These are phyloP conservation scores for Ciconia nigra DNA, from an alignment of 2,797 vertebrate species.

Conservation along the genomic window DNA sequence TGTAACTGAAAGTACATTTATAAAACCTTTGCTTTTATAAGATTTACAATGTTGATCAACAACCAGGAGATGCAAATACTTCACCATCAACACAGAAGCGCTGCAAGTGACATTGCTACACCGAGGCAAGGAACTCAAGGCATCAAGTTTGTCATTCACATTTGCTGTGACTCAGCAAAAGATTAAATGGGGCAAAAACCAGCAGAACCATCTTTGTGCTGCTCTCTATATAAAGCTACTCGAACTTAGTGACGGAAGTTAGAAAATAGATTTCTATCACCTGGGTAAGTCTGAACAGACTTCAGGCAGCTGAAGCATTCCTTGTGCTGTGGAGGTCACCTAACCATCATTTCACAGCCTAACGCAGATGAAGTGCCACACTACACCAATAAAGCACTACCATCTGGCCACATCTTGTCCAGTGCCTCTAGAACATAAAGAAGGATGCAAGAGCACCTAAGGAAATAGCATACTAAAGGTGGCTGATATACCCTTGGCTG, in stretches of 20 bases:
- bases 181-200: background rate
- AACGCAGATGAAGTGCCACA: background rate
- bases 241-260: background rate
- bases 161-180: background rate
- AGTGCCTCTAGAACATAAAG: background rate
- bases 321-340: background rate
- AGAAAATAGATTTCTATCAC: background rate
- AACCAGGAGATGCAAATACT: background rate
- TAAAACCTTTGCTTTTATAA: background rate
- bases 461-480: background rate
- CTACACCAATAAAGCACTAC: background rate
- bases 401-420: background rate
- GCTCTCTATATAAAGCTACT: background rate
- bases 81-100: background rate
- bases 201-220: background rate
- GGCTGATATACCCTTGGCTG: background rate
- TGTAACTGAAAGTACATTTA: background rate
- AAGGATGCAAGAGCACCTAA: background rate
- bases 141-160: background rate
- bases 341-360: background rate
- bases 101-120: background rate
- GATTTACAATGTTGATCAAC: background rate
- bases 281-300: background rate
- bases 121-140: background rate
- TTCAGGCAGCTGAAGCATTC: background rate